These are phyloP conservation scores for Stigmatopora argus DNA, from an alignment of 2,113 vertebrate species.

Conservation along the genomic window DNA sequence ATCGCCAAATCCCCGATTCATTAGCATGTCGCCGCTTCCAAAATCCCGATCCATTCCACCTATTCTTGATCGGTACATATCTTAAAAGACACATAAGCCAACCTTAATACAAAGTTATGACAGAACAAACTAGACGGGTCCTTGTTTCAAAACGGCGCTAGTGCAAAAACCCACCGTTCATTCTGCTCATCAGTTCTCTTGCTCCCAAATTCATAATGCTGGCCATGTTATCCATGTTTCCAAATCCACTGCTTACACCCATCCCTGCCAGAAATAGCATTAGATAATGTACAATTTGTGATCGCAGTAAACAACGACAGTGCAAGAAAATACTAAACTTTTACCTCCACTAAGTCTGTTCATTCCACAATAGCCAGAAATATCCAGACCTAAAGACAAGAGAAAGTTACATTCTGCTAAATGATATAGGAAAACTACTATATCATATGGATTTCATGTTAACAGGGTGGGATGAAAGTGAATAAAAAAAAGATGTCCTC, in stretches of 20 bases:
- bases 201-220: slow-evolving; percentile 85
- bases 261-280: slow-evolving; percentile 73
- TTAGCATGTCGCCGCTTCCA: slow-evolving; percentile 79
- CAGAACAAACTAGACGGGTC: neutral
- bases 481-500: too few species aligned
- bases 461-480: too few species aligned
- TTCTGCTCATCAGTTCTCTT: slow-evolving; percentile 78
- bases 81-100: slow-evolving; percentile 7
- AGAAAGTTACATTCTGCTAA: neutral
- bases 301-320: neutral
- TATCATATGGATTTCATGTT: neutral
- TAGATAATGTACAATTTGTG: neutral
- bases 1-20: slow-evolving; percentile 90
- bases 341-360: slow-evolving; percentile 82
- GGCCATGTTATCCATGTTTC: slow-evolving; percentile 84
- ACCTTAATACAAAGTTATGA: neutral
- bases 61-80: slow-evolving; percentile 84
- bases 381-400: slow-evolving; percentile 77
- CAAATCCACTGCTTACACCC: slow-evolving; percentile 72
- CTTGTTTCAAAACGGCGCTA: neutral
- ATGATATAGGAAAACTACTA: neutral
- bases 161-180: slow-evolving; percentile 77
- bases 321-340: neutral
- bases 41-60: slow-evolving; percentile 91
- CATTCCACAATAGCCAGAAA: slow-evolving; percentile 84